Conservation (phyloP, 2,888 invertebrate species). For the Neoitamus cyanurus region DNA sequence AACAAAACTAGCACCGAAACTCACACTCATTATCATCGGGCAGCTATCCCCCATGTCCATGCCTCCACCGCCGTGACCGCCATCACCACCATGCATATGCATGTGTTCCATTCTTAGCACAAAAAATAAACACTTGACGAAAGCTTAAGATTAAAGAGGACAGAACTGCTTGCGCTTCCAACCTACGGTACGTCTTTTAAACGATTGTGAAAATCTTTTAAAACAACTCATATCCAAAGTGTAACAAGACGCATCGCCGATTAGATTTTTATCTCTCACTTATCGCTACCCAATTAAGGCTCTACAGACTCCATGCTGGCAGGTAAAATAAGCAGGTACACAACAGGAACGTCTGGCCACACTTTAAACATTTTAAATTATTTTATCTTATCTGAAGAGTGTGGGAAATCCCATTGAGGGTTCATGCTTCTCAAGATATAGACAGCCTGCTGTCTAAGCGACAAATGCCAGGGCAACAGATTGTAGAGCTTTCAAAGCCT, state of each 20-base stretch:
- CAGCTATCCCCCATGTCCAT: slow-evolving; percentile 53
- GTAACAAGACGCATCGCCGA: neutral
- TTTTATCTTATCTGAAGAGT: neutral
- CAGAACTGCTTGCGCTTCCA: neutral
- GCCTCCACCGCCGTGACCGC: neutral
- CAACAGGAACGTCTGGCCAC: neutral
- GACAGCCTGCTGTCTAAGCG: slow-evolving; percentile 7
- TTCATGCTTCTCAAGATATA: neutral
- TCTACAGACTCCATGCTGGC: neutral
- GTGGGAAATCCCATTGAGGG: neutral
- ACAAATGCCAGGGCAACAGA: neutral
- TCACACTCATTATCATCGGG: slow-evolving; percentile 65
- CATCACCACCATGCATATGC: slow-evolving; percentile 54
- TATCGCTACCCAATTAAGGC: neutral
- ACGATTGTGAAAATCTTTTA: neutral
- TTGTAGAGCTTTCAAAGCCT: neutral
- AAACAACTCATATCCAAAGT: neutral
- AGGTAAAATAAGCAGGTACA: neutral
- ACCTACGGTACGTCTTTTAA: neutral
- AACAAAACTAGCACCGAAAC: slow-evolving; percentile 52
- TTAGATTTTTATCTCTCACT: neutral
- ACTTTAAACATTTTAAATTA: neutral
- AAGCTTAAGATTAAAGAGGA: neutral
- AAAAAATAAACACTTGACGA: neutral
- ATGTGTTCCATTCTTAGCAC: slow-evolving; percentile 52